Evolutionary conservation across 2,888 invertebrate genomes (phyloP).

Genomic region (Caenorhabditis virilis): DNA sequence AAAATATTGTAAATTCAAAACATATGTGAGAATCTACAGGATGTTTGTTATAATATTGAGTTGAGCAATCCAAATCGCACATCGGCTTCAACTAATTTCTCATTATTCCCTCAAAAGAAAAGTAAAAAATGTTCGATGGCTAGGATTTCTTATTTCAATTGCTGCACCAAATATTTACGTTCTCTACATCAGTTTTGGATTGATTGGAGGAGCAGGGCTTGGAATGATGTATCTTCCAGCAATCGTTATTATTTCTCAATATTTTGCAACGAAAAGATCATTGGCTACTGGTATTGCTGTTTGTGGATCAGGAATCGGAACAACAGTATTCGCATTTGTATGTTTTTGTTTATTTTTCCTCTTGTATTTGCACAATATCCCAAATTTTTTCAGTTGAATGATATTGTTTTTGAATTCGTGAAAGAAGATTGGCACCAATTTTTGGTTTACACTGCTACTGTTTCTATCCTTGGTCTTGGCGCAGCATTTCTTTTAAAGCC

Average conservation of each 20-base stretch:
- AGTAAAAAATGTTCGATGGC: too few species aligned
- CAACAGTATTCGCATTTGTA: constrained; percentile 82
- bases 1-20: too few species aligned
- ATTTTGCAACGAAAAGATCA: constrained; percentile 90
- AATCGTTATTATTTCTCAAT: constrained; percentile 93
- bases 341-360: too few species aligned
- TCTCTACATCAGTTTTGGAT: constrained; percentile 87
- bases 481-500: constrained; percentile 84
- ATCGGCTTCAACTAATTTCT: too few species aligned
- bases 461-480: constrained; percentile 84
- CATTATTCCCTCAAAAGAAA: too few species aligned
- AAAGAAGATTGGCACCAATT: constrained; percentile 82
- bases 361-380: too few species aligned
- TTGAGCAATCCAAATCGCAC: too few species aligned
- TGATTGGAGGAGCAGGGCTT: constrained; percentile 90
- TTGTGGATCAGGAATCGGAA: constrained; percentile 94
- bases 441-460: constrained; percentile 82
- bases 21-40: too few species aligned
- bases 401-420: constrained; percentile 48
- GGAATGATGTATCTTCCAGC: constrained; percentile 96
- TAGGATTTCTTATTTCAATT: constrained; percentile 81
- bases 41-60: too few species aligned
- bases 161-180: constrained; percentile 75
- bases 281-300: constrained; percentile 92
- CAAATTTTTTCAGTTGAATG: constrained; percentile 58